Base-by-base conservation (phyloP, 2,113 vertebrate genomes). In the Carassius carassius region DNA sequence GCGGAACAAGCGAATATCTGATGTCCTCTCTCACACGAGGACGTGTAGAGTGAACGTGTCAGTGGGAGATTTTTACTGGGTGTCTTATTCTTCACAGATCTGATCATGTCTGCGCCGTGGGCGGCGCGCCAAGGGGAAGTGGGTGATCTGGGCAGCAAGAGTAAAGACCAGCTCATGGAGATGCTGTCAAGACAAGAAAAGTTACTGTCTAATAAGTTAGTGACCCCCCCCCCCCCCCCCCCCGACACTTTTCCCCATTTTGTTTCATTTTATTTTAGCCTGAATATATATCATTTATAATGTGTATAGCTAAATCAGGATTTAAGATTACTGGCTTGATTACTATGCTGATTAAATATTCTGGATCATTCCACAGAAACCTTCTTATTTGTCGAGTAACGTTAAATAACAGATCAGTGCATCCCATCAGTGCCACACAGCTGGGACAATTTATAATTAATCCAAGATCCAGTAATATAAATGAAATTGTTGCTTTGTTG, bases 171-270 rank as follows among this genome's bases (percentile, higher is more conserved):
- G 92, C 96, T 99, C 47, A 90, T 76, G 80, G 97, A 99, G 49
- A 94, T 97, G 89, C 91, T 97, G 80, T 86, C 87, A 84, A 93
- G 97, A 76, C 97, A 99, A 91, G 92, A 96, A 87, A 96, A 94
- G 88, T 94, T 99, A 19, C 94, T 96, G 76, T 90, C 88, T 3
- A 97, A 98, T 98, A 92, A 95, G 94, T 82, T 23, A 14, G 19
- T 67, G 14, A 49, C 4, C 4, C 4, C 2, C 3, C 3, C 10
- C 3, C 2, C 3, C 3, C 10, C 3, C 4, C 4, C 4, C 2
- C 3, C 3, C 10, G 0, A 0, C 13, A 49, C 13, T 49, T 49
- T 49, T 49, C 3, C 10, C 41, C 41, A 41, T 41, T 9, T 41
- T 9, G 9, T 41, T 44, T 11, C 13, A 29, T 60, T 5, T n/a